Evolutionary conservation across 2,113 vertebrate genomes (phyloP).

Genomic region (Passer montanus): DNA sequence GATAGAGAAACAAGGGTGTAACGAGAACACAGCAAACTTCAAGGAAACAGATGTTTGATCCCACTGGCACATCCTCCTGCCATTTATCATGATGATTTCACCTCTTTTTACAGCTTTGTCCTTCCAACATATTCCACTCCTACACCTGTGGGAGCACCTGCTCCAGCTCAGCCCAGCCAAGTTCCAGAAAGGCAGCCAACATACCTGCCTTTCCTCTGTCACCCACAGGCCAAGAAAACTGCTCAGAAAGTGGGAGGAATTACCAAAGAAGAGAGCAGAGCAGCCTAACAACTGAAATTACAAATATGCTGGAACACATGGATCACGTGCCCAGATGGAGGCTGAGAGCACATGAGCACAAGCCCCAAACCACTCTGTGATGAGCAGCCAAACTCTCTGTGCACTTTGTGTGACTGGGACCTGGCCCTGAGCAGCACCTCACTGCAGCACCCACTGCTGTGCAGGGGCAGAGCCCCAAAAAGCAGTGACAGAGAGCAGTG

Average conservation of each 20-base stretch:
- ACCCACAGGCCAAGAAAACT: neutral
- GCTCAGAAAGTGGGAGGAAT: neutral
- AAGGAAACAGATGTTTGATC: conserved; percentile 52
- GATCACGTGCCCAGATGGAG: neutral
- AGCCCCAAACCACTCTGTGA: neutral
- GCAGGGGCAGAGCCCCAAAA: neutral
- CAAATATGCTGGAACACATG: neutral
- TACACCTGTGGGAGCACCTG: neutral
- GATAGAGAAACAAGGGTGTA: neutral
- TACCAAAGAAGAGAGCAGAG: neutral
- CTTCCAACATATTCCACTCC: neutral
- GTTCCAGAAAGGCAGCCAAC: neutral
- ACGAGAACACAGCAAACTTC: neutral
- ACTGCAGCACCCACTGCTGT: neutral
- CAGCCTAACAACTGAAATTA: neutral
- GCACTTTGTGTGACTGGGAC: neutral
- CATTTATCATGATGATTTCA: neutral
- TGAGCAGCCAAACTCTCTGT: neutral
- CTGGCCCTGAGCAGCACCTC: neutral
- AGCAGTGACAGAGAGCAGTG: neutral
- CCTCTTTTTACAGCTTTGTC: conserved; percentile 10
- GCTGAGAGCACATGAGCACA: neutral
- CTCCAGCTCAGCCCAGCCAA: neutral
- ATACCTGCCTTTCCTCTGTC: neutral
- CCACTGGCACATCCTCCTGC: neutral